Evolutionary conservation across 2,888 invertebrate genomes (phyloP).

Genomic region (Trisateles emortualis): DNA sequence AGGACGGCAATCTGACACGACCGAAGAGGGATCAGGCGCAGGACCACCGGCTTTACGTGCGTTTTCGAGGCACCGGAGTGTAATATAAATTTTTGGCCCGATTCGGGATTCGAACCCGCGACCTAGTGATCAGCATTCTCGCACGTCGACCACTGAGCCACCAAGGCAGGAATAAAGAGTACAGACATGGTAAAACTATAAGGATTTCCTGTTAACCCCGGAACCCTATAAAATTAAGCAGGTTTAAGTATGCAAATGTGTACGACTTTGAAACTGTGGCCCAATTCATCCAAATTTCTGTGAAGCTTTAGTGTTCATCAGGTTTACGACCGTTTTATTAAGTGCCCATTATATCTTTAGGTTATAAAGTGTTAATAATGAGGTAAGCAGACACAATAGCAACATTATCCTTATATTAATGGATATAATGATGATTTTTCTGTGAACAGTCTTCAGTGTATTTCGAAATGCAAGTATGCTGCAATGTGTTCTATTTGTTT

Average conservation of each 20-base stretch:
- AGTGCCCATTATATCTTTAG: slow-evolving; percentile 33
- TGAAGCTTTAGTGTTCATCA: slow-evolving; percentile 31
- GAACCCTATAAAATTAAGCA: too few relatives aligned
- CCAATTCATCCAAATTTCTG: slow-evolving; percentile 36
- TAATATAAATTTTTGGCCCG: too few relatives aligned
- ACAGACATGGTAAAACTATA: too few relatives aligned
- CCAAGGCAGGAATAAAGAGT: too few relatives aligned
- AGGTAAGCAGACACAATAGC: slow-evolving; percentile 12
- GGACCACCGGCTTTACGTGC: too few relatives aligned
- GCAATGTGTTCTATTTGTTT: neutral
- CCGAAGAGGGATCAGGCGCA: too few relatives aligned
- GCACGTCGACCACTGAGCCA: too few relatives aligned
- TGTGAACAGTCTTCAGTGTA: neutral
- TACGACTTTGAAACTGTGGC: slow-evolving; percentile 11
- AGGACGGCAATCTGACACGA: too few relatives aligned
- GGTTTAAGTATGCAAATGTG: neutral
- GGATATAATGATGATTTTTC: neutral
- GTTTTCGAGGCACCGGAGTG: too few relatives aligned
- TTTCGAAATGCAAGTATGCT: neutral
- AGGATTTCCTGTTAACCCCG: too few relatives aligned
- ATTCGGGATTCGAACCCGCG: too few relatives aligned
- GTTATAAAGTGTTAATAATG: slow-evolving; percentile 36
- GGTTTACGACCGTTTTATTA: slow-evolving; percentile 46
- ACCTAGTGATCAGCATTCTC: too few relatives aligned
- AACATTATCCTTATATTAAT: slow-evolving; percentile 20